Evolutionary conservation across 1,140 invertebrate species (phyloP).

Genomic region (Acromyrmex heyeri): DNA sequence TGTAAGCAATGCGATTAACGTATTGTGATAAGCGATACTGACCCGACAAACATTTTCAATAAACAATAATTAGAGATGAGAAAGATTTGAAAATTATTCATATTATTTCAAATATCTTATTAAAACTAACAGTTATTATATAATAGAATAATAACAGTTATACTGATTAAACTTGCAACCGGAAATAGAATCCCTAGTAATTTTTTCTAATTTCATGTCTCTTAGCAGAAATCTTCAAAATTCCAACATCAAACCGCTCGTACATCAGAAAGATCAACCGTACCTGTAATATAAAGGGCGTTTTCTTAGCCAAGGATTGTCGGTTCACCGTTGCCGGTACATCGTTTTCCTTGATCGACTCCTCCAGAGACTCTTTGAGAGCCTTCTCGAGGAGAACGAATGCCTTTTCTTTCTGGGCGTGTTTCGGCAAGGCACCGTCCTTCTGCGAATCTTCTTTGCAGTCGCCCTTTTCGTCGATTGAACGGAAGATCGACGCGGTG

Average conservation of each 20-base stretch:
- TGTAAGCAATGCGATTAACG: slow-evolving; percentile 23
- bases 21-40: slow-evolving; percentile 22
- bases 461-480: not conserved
- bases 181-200: too few relatives aligned
- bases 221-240: not conserved
- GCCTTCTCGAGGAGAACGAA: slow-evolving; percentile 21
- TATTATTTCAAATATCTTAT: not conserved
- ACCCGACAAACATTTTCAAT: slow-evolving; percentile 14
- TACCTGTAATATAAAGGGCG: slow-evolving; percentile 74
- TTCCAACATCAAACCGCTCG: not conserved
- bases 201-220: not conserved
- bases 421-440: slow-evolving; percentile 61
- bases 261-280: not conserved
- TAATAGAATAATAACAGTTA: not conserved
- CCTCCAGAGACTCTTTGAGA: slow-evolving; percentile 62
- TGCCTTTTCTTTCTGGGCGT: slow-evolving; percentile 58
- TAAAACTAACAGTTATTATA: not conserved
- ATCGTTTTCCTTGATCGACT: slow-evolving; percentile 71
- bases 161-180: not conserved
- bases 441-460: slow-evolving; percentile 64
- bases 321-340: slow-evolving; percentile 18
- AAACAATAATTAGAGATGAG: not conserved
- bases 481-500: slow-evolving; percentile 76
- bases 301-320: not conserved
- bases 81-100: not conserved